Evolutionary conservation across 2,797 vertebrate species (phyloP), one percentile per base, ranked within the genome.

Genomic region (Aeoliscus strigatus): DNA sequence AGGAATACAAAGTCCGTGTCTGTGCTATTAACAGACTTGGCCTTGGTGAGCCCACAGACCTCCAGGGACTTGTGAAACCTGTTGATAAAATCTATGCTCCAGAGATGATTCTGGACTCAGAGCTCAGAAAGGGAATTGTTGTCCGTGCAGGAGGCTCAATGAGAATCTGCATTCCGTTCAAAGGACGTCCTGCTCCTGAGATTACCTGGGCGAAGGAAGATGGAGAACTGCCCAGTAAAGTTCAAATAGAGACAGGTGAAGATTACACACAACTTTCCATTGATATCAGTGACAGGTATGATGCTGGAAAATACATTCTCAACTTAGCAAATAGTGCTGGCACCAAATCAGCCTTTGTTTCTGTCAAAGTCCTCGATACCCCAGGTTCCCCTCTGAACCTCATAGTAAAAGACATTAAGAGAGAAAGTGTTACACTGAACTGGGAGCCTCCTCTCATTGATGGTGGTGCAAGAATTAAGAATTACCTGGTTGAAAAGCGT

Each of bases 361-460:
- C 91, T 32, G 89, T 99, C 50, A 98, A 92, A 81, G 94, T 99
- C 39, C 83, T 99, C 36, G 96, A 99, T 65, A 97, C 96, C 5
- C 96, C 96, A 42, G 95, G 96, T 48, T 88, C 91, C 29, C 94
- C 96, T 11, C 76, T 91, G 54, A 96, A 95, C 63, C 82, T 99
- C 47, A 56, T 72, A 46, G 91, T 98, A 27, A 97, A 92, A 73
- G 96, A 98, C 61, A 85, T 99, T 49, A 97, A 85, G 76, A 96
- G 93, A 72, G 83, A 96, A 72, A 93, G 86, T 70, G 90, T 90
- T 34, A 86, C 91, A 26, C 72, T 99, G 12, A 87, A 86, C 13
- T 99, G 96, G 96, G 96, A 99, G 66, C 93, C 94, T 37, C 96
- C 96, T 7, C 36, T 90, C 44, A 96, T 97, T 46, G 96, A 99